These are phyloP conservation scores for Julus scanicus DNA, from an alignment of 2,888 invertebrate species.

Conservation along the genomic window DNA sequence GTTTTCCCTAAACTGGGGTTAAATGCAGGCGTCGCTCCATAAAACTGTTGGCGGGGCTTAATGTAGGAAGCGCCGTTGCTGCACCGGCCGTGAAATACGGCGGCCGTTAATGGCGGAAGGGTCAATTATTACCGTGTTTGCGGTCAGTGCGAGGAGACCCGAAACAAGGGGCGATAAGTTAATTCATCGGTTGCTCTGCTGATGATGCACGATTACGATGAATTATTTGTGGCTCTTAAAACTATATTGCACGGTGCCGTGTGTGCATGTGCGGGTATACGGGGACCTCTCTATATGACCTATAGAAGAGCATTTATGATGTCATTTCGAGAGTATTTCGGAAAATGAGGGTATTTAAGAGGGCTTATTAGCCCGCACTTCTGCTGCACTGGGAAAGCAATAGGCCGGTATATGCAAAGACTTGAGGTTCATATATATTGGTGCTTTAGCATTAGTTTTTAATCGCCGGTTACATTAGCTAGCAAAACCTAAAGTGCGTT, in stretches of 20 bases:
- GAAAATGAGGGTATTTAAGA: not conserved
- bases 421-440: too few relatives aligned
- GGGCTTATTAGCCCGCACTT: not conserved
- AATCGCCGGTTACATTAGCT: too few relatives aligned
- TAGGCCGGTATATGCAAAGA: too few relatives aligned
- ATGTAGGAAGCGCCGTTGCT: not conserved
- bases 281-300: not conserved
- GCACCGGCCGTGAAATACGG: not conserved
- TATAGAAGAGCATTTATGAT: not conserved
- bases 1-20: not conserved
- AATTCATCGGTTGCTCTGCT: not conserved
- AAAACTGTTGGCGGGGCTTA: conserved; percentile 5
- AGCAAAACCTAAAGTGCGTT: too few relatives aligned
- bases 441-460: too few relatives aligned
- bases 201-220: not conserved
- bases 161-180: conserved; percentile 9
- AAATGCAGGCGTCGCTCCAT: conserved; percentile 14
- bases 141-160: conserved; percentile 6
- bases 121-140: conserved; percentile 38
- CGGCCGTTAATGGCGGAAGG: conserved; percentile 5
- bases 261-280: not conserved
- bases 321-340: not conserved
- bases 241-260: not conserved
- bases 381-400: too few relatives aligned
- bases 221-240: not conserved